Base-by-base conservation (phyloP, 92 coral and sea anemone species). In the Galaxea fascicularis region DNA sequence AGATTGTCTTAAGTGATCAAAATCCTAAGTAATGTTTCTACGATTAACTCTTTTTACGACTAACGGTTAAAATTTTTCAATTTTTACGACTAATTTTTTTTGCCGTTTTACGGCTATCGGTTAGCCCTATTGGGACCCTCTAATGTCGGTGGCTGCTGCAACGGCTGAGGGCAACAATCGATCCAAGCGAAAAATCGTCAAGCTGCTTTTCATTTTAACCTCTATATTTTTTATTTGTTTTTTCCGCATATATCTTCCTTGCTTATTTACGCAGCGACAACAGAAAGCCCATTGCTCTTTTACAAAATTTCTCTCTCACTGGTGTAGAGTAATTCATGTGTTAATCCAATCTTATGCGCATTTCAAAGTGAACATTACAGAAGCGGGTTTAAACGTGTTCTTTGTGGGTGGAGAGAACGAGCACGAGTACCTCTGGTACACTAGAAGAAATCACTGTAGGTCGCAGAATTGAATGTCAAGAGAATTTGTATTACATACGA, bases 151-250 rank as follows among this genome's bases (percentile, higher is more conserved):
- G 17, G 28, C 65, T 14, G 46, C 58, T 12, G 51, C 49, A n/a
- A 47, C 80, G 46, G 66, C 21, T 45, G 88, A 77, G 41, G 65
- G 46, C 35, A 91, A 89, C 31, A 56, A 41, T 29, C 53, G 65
- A 11, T 81, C 92, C 24, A 92, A 92, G 67, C 90, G 95, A 17
- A 91, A 85, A 67, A 91, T 92, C 29, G 89, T 92, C 0, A 88
- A 90, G 52, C 82, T 92, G 1, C 83, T 92, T 16, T 47, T 89
- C n/a, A 90, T 65, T 11, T 83, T 92, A 3, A 92, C 95, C 0
- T 44, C 76, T 0, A 74, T 87, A 35, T 92, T 89, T 56, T 84
- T 86, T 26, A 65, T 78, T 63, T 91, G 93, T 13, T 89, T 89
- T 21, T 35, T 35, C 41, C 41, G 2, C 3, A 35, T 6, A 35